Evolutionary conservation across 2,797 vertebrate genomes (phyloP).

Genomic region (Alca torda): DNA sequence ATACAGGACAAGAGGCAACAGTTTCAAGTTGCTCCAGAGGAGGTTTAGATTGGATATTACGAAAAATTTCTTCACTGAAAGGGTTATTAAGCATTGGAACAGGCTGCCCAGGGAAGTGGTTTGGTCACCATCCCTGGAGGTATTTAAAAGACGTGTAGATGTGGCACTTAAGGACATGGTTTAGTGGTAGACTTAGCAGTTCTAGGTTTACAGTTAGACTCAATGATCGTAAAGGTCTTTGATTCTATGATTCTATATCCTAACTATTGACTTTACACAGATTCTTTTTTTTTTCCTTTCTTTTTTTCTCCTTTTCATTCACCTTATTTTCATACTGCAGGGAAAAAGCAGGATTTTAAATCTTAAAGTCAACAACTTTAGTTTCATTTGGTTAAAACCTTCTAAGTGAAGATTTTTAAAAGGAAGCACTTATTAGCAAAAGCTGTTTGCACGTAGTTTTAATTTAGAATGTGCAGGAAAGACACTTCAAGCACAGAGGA

Average conservation of each 20-base stretch:
- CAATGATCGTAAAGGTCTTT: neutral
- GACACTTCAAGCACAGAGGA: neutral
- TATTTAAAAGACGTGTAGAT: neutral
- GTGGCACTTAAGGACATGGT: neutral
- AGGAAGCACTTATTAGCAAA: neutral
- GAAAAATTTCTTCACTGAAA: neutral
- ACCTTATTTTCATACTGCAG: neutral
- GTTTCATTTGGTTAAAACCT: neutral
- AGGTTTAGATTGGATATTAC: neutral
- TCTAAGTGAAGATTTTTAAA: neutral
- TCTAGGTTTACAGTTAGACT: neutral
- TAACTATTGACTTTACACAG: neutral
- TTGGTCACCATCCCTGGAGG: neutral
- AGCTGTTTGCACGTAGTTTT: neutral
- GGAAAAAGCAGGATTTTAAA: neutral
- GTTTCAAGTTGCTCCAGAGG: neutral
- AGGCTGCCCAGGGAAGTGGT: neutral
- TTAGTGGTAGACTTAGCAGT: neutral
- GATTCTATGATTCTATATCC: neutral
- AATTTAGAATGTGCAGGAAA: neutral
- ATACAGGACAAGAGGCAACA: accelerated
- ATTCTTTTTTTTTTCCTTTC: neutral
- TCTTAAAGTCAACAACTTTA: neutral
- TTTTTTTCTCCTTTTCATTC: neutral
- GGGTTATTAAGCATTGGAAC: neutral